Conservation (phyloP, 2,797 vertebrate species). For the Australoheros facetus region DNA sequence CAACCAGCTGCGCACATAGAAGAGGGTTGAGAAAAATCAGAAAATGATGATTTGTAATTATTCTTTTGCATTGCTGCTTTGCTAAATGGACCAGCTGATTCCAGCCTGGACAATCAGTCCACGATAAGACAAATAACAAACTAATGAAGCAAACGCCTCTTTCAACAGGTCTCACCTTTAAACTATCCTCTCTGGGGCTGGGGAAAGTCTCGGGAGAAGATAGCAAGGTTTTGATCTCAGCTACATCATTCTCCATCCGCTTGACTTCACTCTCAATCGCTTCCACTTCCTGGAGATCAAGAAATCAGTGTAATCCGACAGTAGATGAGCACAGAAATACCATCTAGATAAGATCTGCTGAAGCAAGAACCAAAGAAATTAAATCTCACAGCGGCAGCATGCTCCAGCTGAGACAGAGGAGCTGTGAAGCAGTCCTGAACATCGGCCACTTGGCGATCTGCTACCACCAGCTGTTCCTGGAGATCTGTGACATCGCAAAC, state of each 20-base stretch:
- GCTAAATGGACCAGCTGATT: neutral
- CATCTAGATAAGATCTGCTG: neutral
- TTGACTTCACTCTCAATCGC: slow-evolving; percentile 89
- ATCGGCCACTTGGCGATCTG: slow-evolving; percentile 77
- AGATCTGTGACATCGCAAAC: slow-evolving; percentile 82
- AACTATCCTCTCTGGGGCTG: slow-evolving; percentile 83
- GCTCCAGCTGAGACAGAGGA: slow-evolving; percentile 85
- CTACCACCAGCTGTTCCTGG: slow-evolving; percentile 76
- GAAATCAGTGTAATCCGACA: neutral
- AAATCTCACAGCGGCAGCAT: slow-evolving; percentile 85
- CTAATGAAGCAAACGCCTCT: neutral
- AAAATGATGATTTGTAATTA: neutral
- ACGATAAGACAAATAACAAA: rapidly evolving
- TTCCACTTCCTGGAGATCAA: slow-evolving; percentile 84
- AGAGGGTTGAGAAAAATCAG: neutral
- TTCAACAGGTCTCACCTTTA: slow-evolving; percentile 80
- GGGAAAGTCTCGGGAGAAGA: slow-evolving; percentile 86
- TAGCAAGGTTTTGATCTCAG: slow-evolving; percentile 85
- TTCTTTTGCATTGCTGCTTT: neutral
- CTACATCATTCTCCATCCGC: slow-evolving; percentile 84
- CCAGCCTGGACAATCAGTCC: neutral
- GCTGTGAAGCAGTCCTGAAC: slow-evolving; percentile 84
- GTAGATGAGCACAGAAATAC: neutral
- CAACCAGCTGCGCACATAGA: slow-evolving; percentile 76
- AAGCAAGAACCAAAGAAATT: neutral